These are phyloP conservation scores for Drosophila virilis DNA, from an alignment of 1,140 invertebrate genomes.

Conservation along the genomic window DNA sequence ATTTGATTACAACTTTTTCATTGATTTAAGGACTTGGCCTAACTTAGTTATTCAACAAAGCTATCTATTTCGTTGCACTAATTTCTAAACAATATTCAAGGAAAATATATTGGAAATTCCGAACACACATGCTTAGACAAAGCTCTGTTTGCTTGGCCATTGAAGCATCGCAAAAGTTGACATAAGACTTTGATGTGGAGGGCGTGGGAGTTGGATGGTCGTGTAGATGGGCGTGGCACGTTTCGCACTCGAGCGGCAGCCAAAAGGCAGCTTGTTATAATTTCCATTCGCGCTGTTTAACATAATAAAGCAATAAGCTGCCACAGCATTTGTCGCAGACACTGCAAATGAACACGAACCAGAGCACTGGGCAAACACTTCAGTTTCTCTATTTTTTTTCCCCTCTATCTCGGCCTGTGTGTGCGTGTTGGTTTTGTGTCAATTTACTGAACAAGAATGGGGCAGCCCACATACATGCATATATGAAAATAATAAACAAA, in stretches of 20 bases:
- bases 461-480: constrained; percentile 9
- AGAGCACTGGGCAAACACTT: constrained; percentile 60
- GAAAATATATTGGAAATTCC: constrained; percentile 25
- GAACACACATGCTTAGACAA: constrained; percentile 2
- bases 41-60: constrained; percentile 4
- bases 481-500: constrained; percentile 62
- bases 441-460: constrained; percentile 48
- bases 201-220: background rate
- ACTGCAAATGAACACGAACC: constrained; percentile 14
- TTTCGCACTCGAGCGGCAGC: constrained; percentile 39
- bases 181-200: constrained; percentile 38
- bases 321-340: constrained; percentile 47
- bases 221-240: constrained; percentile 28
- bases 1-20: background rate
- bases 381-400: constrained; percentile 17
- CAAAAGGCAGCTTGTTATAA: constrained; percentile 68
- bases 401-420: background rate
- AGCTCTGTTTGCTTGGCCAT: constrained; percentile 44
- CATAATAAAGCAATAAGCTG: constrained; percentile 79
- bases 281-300: constrained; percentile 82
- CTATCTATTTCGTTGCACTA: constrained; percentile 47
- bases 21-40: background rate
- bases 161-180: constrained; percentile 44
- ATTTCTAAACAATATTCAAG: constrained; percentile 50
- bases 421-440: constrained; percentile 64